Conservation (phyloP, 2,797 vertebrate genomes). For the Pseudochirops cupreus region DNA sequence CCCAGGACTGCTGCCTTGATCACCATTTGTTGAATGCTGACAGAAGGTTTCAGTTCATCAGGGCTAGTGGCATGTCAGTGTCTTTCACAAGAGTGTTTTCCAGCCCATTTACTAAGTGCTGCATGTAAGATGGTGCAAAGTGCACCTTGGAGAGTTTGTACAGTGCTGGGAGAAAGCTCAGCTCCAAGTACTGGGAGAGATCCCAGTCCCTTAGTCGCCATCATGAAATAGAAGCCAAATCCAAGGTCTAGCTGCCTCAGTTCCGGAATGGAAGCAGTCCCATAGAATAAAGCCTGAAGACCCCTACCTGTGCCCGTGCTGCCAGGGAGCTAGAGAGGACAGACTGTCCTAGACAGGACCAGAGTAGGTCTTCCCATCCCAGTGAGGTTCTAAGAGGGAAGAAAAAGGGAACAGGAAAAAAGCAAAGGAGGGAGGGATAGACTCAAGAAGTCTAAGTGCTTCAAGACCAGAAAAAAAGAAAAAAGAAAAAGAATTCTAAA, state of each 20-base stretch:
- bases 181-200: background rate
- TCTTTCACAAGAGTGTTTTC: background rate
- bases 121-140: background rate
- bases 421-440: background rate
- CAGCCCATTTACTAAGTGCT: background rate
- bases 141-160: constrained; percentile 7
- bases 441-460: background rate
- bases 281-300: background rate
- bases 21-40: background rate
- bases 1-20: background rate
- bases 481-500: constrained; percentile 9
- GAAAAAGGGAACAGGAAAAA: background rate
- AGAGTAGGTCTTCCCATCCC: background rate
- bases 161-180: background rate
- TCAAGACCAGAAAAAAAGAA: background rate
- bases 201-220: background rate
- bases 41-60: background rate
- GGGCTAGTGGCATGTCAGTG: background rate
- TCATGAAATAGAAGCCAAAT: background rate
- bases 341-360: background rate
- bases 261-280: background rate
- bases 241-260: background rate
- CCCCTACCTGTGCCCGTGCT: background rate
- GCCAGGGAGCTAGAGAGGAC: background rate
- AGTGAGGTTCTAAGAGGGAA: background rate